Conservation (phyloP, 2,888 invertebrate species). For the Oscheius myriophilus region DNA sequence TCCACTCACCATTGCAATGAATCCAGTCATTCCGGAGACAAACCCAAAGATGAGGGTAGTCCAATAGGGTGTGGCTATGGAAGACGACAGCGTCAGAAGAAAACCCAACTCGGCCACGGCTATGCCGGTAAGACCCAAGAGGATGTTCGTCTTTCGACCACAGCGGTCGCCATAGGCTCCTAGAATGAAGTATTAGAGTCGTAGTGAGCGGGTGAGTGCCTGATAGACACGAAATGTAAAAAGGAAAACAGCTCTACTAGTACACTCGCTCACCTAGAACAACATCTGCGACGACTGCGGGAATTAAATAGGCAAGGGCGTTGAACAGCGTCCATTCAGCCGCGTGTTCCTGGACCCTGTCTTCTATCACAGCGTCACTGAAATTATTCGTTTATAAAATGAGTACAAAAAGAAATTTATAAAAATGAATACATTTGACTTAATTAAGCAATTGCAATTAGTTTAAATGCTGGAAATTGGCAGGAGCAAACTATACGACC, state of each 20-base stretch:
- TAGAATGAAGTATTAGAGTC: constrained; percentile 5
- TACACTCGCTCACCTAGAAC: constrained; percentile 41
- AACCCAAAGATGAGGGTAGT: constrained; percentile 26
- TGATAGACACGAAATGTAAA: neutral
- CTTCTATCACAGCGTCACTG: constrained; percentile 34
- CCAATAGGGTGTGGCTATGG: constrained; percentile 49
- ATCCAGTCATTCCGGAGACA: constrained; percentile 28
- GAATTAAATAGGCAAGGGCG: constrained; percentile 35
- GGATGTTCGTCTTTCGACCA: constrained; percentile 52
- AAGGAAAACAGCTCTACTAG: neutral
- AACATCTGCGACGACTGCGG: constrained; percentile 47
- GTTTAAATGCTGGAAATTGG: too few species aligned
- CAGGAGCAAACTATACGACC: too few species aligned
- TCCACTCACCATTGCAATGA: constrained; percentile 28
- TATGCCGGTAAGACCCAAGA: constrained; percentile 47
- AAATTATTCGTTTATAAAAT: neutral
- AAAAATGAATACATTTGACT: too few species aligned
- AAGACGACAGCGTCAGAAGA: constrained; percentile 45
- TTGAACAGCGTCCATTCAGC: constrained; percentile 53
- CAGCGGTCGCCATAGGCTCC: constrained; percentile 56
- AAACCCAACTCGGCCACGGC: constrained; percentile 48
- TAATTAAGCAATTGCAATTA: too few species aligned
- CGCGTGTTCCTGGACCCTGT: constrained; percentile 44
- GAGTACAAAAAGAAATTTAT: too few species aligned
- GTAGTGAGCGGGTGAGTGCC: too few species aligned